phyloP scores from a whole-genome alignment of 92 coral and sea anemone genomes.

The Epizoanthus illoricatus region DNA sequence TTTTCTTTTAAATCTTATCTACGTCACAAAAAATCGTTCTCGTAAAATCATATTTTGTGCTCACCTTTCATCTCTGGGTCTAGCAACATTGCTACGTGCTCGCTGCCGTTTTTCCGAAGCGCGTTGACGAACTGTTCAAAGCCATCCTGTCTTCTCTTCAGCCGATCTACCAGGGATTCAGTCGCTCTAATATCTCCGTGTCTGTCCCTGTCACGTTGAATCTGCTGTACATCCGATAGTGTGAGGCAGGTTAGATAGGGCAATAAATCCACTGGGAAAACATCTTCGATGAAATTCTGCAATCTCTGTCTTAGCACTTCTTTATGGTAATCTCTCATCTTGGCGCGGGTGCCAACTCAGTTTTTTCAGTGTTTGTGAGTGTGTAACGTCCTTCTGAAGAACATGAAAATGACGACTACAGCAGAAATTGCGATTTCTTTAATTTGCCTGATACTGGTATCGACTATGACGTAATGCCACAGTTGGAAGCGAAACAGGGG shows the following conservation, averaged over 20 bases:
- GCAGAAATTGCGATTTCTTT: neutral
- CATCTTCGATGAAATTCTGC: slow-evolving; percentile 60
- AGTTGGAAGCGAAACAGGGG: neutral
- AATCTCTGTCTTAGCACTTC: slow-evolving; percentile 53
- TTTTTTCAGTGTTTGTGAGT: neutral
- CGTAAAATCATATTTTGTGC: neutral
- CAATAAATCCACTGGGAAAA: slow-evolving; percentile 58
- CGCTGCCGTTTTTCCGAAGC: slow-evolving; percentile 70
- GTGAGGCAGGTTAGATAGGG: slow-evolving; percentile 54
- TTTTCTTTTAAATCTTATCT: neutral
- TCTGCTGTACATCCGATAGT: slow-evolving; percentile 51
- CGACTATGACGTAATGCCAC: neutral
- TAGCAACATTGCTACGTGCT: slow-evolving; percentile 80
- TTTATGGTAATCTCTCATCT: slow-evolving; percentile 58
- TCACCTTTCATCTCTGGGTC: slow-evolving; percentile 81
- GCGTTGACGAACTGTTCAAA: slow-evolving; percentile 71
- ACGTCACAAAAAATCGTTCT: neutral
- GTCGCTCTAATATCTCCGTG: slow-evolving; percentile 70
- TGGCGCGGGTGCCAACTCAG: neutral
- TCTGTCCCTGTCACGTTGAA: slow-evolving; percentile 40
- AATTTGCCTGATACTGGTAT: no score
- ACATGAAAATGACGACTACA: neutral
- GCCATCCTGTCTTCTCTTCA: slow-evolving; percentile 67
- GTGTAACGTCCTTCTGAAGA: neutral
- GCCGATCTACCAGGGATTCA: slow-evolving; percentile 52